Evolutionary conservation across 2,888 invertebrate genomes (phyloP), one percentile per base, ranked within the genome.

Genomic region (Phorcus lineatus): DNA sequence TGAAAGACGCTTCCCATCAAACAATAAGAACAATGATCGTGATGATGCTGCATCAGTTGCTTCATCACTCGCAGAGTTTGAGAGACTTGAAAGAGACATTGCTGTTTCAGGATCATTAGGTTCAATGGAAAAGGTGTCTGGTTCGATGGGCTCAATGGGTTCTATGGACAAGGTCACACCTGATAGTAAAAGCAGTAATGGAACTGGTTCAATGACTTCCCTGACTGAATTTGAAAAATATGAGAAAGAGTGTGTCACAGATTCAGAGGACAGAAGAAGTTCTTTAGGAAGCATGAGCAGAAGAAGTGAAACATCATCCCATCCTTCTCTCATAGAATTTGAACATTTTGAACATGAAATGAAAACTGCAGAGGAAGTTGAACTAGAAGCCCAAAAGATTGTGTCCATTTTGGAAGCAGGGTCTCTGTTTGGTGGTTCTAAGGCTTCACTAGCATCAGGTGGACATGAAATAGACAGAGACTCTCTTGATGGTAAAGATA

Each of bases 191-290:
- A 88, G 89, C 76, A 90, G 90, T 83, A 89, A 85, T 28, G 85
- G 88, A 31, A 87, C 88, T 24, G 89, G 91, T n/a, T 92, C 92
- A 28, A 80, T 89, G 70, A 90, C 91, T 6, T 98, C 98, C 62
- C 94, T 98, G 28, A 97, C 97, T 92, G 98, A 98, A 92, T 98
- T 98, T 92, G 98, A 98, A 94, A 96, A 97, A 0, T 93, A 98
- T 1, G 98, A 98, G 94, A 96, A 95, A 83, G 97, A 97, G 57
- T 83, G 87, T 62, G 79, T 84, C 55, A 80, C 79, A 53, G 86
- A 88, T 66, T 82, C 80, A 54, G 88, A 90, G 75, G 88, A 89
- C 17, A 85, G 85, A 31, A 85, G 89, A 80, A 89, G 28, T 96
- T 90, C 90, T 31, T 78, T 86, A 31, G 90, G 88, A 77, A 89